Conservation (phyloP, 23 tunicate species). For the Aplidium turbinatum region DNA sequence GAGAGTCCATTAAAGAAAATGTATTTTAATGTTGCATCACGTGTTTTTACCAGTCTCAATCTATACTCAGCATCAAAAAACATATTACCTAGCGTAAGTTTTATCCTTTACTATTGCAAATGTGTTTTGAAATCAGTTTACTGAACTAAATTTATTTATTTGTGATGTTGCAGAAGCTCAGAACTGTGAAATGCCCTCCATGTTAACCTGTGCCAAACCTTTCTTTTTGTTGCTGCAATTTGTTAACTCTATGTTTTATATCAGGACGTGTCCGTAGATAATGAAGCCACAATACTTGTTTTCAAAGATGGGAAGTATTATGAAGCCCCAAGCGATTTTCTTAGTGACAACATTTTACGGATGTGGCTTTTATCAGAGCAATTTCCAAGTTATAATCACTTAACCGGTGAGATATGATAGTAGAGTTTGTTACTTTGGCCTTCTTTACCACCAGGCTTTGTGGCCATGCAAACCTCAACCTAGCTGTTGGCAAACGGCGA, state of each 20-base stretch:
- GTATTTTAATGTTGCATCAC: constrained; percentile 42
- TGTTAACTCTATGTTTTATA: no score
- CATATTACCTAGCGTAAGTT: constrained; percentile 29
- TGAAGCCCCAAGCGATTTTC: constrained; percentile 37
- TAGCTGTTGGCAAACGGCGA: no score
- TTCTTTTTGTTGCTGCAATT: no score
- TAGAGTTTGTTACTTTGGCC: not conserved
- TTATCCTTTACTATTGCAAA: not conserved
- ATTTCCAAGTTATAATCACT: constrained; percentile 58
- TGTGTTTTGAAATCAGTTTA: no score
- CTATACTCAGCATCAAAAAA: constrained; percentile 29
- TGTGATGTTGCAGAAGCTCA: no score
- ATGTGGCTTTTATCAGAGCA: constrained; percentile 68
- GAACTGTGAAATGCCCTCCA: no score
- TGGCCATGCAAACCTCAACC: no score
- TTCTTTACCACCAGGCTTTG: not conserved
- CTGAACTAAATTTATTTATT: no score
- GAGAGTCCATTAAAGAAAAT: constrained; percentile 14
- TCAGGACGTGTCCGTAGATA: constrained; percentile 23
- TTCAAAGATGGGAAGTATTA: constrained; percentile 72
- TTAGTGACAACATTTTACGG: not conserved
- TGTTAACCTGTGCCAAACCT: no score
- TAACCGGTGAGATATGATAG: constrained; percentile 31
- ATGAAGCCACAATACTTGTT: constrained; percentile 54
- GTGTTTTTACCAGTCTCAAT: constrained; percentile 39